Evolutionary conservation across 2,797 vertebrate genomes (phyloP).

Genomic region (Coracias cyanogaster): DNA sequence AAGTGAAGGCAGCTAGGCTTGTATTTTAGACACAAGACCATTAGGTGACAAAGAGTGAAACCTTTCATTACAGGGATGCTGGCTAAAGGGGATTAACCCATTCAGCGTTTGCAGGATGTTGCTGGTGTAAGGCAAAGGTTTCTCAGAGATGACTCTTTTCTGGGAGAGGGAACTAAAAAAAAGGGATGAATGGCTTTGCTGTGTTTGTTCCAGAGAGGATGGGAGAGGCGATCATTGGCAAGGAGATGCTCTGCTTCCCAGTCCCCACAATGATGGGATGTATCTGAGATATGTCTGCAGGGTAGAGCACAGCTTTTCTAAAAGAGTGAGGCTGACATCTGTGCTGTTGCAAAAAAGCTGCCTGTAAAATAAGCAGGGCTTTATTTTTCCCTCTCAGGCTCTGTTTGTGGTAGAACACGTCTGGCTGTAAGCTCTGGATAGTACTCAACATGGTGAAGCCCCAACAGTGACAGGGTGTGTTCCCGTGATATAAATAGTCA

Average conservation of each 20-base stretch:
- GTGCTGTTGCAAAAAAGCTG: slow-evolving; percentile 30
- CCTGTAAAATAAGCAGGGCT: slow-evolving; percentile 40
- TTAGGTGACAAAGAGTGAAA: slow-evolving; percentile 66
- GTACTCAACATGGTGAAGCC: slow-evolving; percentile 47
- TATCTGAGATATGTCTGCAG: neutral
- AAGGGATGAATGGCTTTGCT: neutral
- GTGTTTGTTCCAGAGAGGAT: neutral
- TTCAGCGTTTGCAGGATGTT: neutral
- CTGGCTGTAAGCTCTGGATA: slow-evolving; percentile 57
- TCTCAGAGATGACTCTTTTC: neutral
- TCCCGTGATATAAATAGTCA: slow-evolving; percentile 56
- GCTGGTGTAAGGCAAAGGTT: neutral
- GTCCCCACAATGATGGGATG: neutral
- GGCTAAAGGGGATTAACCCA: slow-evolving; percentile 56
- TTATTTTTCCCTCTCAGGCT: slow-evolving; percentile 36
- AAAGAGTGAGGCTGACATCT: neutral
- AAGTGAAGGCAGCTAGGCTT: slow-evolving; percentile 45
- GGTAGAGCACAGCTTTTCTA: neutral
- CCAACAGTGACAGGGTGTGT: slow-evolving; percentile 67
- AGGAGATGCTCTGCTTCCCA: neutral
- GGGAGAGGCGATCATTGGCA: neutral
- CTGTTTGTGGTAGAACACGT: slow-evolving; percentile 47
- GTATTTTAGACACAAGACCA: slow-evolving; percentile 58
- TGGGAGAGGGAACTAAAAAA: neutral
- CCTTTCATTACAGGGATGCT: slow-evolving; percentile 38